Base-by-base conservation (phyloP, 2,888 invertebrate species). In the Heliconius cydno region DNA sequence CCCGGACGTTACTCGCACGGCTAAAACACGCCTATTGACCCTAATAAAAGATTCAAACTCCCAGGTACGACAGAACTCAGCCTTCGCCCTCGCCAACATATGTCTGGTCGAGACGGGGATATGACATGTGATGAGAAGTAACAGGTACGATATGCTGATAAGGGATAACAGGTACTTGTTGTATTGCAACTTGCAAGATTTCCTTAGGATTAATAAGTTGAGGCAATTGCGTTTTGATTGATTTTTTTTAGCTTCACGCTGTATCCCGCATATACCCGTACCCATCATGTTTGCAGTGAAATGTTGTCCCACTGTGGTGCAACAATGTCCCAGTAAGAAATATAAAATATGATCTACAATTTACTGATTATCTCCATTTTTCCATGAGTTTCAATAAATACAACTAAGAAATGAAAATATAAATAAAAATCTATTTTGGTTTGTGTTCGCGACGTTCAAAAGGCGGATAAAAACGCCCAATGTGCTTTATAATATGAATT, bases 31-130 rank as follows among this genome's bases (percentile, higher is more conserved):
- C 0, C 89, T 97, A 5, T 86, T 96, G 70, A 95, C 95, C 77
- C 91, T 97, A 3, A 87, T 96, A 71, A 95, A 95, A 77, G 96
- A 96, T 84, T 87, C 93, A 6, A 93, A 95, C 79, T 92, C 96
- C 1, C 89, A 89, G 12, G 96, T 96, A 1, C 88, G 96, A 22
- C 94, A 95, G 81, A 94, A 95, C 85, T 92, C 96, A 0, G 96
- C 96, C 1, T 91, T 95, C 86, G 96, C 96, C 0, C 92, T 96
- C 28, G 95, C 96, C 0, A 91, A 91, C 83, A 87, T 95, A 2
- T 93, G 92, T 76, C 87, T 94, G 0, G 87, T 91, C 5, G 82
- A 0, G 70, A 81, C 65, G 22, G 52, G 41, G 34, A 13, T 70
- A 12, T 70, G 70, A 70, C 70, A 46, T 19, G 57, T 30, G 46